Evolutionary conservation across 1,140 invertebrate genomes (phyloP).

Genomic region (Berghia stephanieae): DNA sequence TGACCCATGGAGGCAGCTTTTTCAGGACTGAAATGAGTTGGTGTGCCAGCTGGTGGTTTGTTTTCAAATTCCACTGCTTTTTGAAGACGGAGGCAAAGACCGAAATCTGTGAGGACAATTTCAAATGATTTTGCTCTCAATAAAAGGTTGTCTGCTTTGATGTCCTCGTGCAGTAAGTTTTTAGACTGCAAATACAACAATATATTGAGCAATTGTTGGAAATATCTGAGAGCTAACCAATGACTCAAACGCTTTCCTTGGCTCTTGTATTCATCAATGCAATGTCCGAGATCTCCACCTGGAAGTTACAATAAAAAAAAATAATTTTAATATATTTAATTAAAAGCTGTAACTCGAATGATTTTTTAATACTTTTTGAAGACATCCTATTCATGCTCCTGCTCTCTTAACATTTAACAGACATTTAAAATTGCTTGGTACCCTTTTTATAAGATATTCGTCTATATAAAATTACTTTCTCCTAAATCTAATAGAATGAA

Average conservation of each 20-base stretch:
- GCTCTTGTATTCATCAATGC: slow-evolving; percentile 48
- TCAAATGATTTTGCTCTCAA: slow-evolving; percentile 38
- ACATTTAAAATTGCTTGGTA: too few relatives aligned
- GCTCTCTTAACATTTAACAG: too few relatives aligned
- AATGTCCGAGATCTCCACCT: slow-evolving; percentile 56
- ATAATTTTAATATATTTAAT: neutral
- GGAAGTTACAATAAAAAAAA: slow-evolving; percentile 11
- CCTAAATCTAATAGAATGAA: neutral
- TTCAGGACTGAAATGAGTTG: slow-evolving; percentile 59
- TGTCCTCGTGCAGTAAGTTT: slow-evolving; percentile 58
- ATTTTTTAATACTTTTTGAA: too few relatives aligned
- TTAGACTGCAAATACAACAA: slow-evolving; percentile 49
- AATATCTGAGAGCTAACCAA: slow-evolving; percentile 46
- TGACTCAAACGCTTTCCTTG: slow-evolving; percentile 51
- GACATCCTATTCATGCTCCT: too few relatives aligned
- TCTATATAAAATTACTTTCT: neutral
- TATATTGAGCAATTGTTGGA: slow-evolving; percentile 54
- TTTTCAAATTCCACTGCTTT: slow-evolving; percentile 31
- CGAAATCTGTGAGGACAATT: slow-evolving; percentile 56
- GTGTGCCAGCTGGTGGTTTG: slow-evolving; percentile 46
- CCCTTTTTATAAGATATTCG: neutral
- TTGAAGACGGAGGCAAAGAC: slow-evolving; percentile 41
- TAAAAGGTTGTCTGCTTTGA: slow-evolving; percentile 63
- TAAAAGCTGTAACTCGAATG: too few relatives aligned
- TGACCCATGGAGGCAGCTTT: slow-evolving; percentile 55